Evolutionary conservation across 1,140 invertebrate genomes (phyloP).

Genomic region (Zaprionus ornatus): DNA sequence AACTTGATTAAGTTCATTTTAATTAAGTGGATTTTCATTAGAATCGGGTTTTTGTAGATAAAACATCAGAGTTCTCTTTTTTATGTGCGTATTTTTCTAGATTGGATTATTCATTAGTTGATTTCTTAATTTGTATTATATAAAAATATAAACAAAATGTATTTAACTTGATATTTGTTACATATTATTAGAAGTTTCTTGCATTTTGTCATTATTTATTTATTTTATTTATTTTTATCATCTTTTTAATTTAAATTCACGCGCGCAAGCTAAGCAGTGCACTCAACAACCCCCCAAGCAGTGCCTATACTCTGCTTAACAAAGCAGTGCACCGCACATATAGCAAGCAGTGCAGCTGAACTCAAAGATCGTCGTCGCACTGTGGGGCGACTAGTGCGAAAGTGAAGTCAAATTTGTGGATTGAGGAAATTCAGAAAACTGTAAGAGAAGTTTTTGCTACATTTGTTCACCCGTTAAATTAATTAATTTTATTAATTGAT

Average conservation of each 20-base stretch:
- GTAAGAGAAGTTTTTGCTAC: conserved; percentile 1
- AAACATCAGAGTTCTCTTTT: no score
- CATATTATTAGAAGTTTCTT: background rate
- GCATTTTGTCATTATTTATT: background rate
- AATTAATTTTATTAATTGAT: background rate
- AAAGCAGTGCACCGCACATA: background rate
- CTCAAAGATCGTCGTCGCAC: conserved; percentile 8
- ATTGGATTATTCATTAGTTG: no score
- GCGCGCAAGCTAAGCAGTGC: conserved; percentile 4
- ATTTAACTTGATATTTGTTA: no score
- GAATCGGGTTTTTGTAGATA: background rate
- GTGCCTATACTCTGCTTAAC: background rate
- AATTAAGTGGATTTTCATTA: background rate
- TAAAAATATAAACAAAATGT: no score
- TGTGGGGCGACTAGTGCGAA: background rate
- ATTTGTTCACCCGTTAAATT: background rate
- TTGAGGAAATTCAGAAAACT: background rate
- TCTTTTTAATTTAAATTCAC: background rate
- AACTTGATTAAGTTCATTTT: background rate
- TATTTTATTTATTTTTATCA: background rate
- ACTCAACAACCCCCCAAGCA: conserved; percentile 10
- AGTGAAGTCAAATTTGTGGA: no score
- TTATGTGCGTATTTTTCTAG: no score
- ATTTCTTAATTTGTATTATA: no score
- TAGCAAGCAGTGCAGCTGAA: background rate